Evolutionary conservation across 2,797 vertebrate genomes (phyloP).

Genomic region (Buphagus erythrorhynchus): DNA sequence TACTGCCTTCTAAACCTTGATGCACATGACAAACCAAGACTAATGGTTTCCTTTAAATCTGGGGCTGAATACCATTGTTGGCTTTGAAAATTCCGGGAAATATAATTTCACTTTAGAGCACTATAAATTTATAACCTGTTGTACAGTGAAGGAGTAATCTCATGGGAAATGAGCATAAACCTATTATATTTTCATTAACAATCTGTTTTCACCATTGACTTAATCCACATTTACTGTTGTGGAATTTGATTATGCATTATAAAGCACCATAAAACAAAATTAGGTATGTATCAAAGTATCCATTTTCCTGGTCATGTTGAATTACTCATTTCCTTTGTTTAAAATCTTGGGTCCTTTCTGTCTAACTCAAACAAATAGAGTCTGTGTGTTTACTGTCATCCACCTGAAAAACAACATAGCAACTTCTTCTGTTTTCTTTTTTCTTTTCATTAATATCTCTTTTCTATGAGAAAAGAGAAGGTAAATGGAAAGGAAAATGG

Average conservation of each 20-base stretch:
- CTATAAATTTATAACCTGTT: conserved; percentile 77
- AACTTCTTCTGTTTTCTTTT: neutral
- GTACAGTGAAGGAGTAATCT: conserved; percentile 64
- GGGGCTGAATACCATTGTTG: conserved; percentile 67
- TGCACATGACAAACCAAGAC: conserved; percentile 73
- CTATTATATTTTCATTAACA: conserved; percentile 73
- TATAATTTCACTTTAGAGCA: conserved; percentile 73
- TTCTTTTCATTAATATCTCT: neutral
- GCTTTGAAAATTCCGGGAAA: conserved; percentile 74
- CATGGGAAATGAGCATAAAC: conserved; percentile 65
- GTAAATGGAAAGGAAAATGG: neutral
- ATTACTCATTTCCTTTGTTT: conserved; percentile 58
- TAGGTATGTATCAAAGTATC: conserved; percentile 52
- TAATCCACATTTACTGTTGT: conserved; percentile 67
- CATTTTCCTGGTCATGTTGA: conserved; percentile 47
- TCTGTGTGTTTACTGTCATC: neutral
- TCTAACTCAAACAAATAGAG: conserved; percentile 22
- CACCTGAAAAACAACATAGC: neutral
- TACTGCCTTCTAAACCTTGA: conserved; percentile 65
- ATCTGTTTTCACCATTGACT: conserved; percentile 69
- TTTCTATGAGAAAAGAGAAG: neutral
- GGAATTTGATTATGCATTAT: conserved; percentile 65
- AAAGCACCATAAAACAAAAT: conserved; percentile 64
- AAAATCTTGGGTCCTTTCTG: conserved; percentile 40
- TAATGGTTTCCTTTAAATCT: conserved; percentile 76